A percentile compares a stretch with the other conserved stretches of the same genome.
phyloP scores from a whole-genome alignment of 2,888 invertebrate species.

The Drosophila ezoana region DNA sequence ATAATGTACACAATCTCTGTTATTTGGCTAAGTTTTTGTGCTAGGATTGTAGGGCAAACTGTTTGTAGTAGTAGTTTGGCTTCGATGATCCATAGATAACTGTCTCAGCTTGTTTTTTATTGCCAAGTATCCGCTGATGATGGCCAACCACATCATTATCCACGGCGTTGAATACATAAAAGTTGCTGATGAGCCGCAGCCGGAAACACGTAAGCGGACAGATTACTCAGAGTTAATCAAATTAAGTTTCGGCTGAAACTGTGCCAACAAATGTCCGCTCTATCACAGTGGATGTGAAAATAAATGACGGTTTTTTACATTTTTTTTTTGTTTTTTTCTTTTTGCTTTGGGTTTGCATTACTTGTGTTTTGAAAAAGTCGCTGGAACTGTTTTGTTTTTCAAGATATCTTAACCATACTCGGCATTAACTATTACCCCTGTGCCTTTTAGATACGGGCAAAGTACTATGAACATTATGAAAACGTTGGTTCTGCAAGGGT shows the following conservation, averaged over 20 bases:
- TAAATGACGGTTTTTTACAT: no score
- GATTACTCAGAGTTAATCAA: constrained; percentile 70
- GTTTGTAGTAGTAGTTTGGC: constrained; percentile 32
- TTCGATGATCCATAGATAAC: neutral
- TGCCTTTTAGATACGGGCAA: no score
- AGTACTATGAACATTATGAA: no score
- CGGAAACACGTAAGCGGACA: constrained; percentile 53
- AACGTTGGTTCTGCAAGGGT: no score
- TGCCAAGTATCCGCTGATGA: constrained; percentile 43
- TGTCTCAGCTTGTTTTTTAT: constrained; percentile 18
- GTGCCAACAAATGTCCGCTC: constrained; percentile 46
- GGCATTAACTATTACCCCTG: no score
- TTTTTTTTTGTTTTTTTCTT: constrained; percentile 28
- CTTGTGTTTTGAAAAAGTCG: no score
- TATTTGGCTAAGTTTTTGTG: no score
- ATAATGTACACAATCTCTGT: no score
- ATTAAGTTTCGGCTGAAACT: constrained; percentile 68
- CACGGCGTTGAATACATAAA: constrained; percentile 21
- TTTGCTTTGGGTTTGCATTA: no score
- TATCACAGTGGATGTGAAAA: constrained; percentile 43
- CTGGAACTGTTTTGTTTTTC: no score
- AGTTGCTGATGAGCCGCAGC: constrained; percentile 57
- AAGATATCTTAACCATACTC: no score
- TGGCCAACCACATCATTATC: constrained; percentile 69
- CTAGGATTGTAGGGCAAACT: no score